Evolutionary conservation across 2,888 invertebrate genomes (phyloP), one percentile per base, ranked within the genome.

Genomic region (Hyalella azteca): DNA sequence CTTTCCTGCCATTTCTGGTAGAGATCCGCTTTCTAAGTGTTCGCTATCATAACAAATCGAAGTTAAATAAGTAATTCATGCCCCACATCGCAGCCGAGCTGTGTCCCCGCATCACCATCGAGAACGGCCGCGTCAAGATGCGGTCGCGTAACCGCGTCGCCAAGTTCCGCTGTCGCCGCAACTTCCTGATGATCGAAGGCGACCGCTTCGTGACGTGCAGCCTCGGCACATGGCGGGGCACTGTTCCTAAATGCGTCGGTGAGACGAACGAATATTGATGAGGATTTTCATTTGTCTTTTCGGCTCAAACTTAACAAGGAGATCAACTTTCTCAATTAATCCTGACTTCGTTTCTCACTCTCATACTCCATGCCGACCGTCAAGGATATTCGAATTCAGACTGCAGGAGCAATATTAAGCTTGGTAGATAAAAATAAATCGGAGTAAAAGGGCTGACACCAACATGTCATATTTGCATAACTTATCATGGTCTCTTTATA

Each of bases 231-330:
- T 95, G 95, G 95, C 93, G 93, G 83, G 90, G 90, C 2, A 90
- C 90, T 0, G 86, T 88, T 2, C 94, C 94, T 0, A 90, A 92
- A 60, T 95, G 94, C 88, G 91, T 93, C 86, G 91, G 94, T 94
- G 89, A 92, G 93, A 92, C 49, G 22, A 32, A 22, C 13, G 40
- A 22, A n/a, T n/a, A n/a, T n/a, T n/a, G n/a, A n/a, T 3, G 26
- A 22, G 54, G 1, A 5, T 36, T 36, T 66, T 36, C 66, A 66
- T 36, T 66, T 36, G 1, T 66, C 66, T 66, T 36, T 11, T 36
- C 2, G 36, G 19, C 36, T 19, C 19, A 7, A 9, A 7, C 29
- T 9, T 15, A 13, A 32, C 32, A 7, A 66, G n/a, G 39, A 36
- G 36, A 66, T 66, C 36, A 66, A 66, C 13, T 66, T 66, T 36